Evolutionary conservation across 2,797 vertebrate genomes (phyloP).

Genomic region (Columba guinea): DNA sequence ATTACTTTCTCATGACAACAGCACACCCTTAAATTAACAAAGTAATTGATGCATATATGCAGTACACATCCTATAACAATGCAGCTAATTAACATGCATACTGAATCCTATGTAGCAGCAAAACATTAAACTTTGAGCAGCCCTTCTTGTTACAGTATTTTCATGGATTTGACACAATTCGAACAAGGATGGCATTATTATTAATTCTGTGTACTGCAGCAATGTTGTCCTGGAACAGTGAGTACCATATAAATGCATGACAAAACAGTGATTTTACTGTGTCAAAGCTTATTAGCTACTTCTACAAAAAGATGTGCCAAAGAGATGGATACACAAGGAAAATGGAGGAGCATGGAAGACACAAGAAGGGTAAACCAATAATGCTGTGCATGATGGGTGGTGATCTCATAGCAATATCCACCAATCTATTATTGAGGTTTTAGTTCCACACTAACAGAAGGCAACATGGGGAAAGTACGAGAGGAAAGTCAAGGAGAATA

Average conservation of each 20-base stretch:
- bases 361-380: neutral
- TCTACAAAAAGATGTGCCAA: neutral
- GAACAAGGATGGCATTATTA: neutral
- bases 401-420: neutral
- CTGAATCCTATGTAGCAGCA: neutral
- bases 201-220: neutral
- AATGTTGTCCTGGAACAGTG: neutral
- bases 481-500: neutral
- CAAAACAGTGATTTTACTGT: neutral
- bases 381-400: neutral
- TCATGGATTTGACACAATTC: neutral
- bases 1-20: too few species aligned
- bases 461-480: neutral
- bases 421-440: neutral
- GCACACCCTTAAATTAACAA: neutral
- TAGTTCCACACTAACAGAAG: neutral
- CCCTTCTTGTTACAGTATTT: neutral
- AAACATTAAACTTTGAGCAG: neutral
- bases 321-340: neutral
- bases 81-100: neutral
- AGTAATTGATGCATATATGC: neutral
- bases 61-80: neutral
- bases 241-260: neutral
- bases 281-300: neutral
- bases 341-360: neutral